Evolutionary conservation across 2,113 vertebrate species (phyloP), one percentile per base, ranked within the genome.

Genomic region (Pseudorectes ferrugineus): DNA sequence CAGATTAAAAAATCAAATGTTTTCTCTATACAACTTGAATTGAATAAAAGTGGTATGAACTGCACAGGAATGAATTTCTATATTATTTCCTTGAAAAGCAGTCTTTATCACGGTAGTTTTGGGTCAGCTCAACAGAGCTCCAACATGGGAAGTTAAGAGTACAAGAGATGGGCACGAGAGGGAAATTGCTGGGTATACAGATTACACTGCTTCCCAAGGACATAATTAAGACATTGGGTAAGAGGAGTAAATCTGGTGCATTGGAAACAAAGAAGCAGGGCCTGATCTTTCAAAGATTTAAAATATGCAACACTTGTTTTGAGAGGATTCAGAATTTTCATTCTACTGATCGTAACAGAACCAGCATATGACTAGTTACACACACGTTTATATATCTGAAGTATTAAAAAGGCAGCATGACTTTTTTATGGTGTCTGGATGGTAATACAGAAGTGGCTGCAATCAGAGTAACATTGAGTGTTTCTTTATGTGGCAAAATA

Each of bases 401-500:
- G 14, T 26, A 80, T 15, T 40, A 58, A 45, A 57, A 65, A 66
- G 33, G 40, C 83, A 66, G 7, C 7, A 16, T 58, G 11, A 65
- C 6, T 9, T 52, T 68, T 65, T 61, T 48, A 70, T 12, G 14
- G 35, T 78, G 17, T 49, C 51, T 77, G 29, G 38, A 51, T 28
- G 42, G 38, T 24, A 70, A 65, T 17, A 80, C 5, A 65, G 68
- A 81, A 92, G 25, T 14, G 35, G 21, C 18, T 74, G 43, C 31
- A 63, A 40, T 51, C 36, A 43, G 29, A 85, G 31, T 51, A 51
- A 51, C 17, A 73, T 0, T 0, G 0, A 78, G 12, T 38, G 6
- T 63, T 78, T 89, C 54, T 81, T 79, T 28, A 77, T 2, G 4
- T 18, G 20, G 48, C 31, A 67, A 86, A 78, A 17, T 36, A 77